Conservation (phyloP, 2,888 invertebrate species). For the Eristalinus aeneus region DNA sequence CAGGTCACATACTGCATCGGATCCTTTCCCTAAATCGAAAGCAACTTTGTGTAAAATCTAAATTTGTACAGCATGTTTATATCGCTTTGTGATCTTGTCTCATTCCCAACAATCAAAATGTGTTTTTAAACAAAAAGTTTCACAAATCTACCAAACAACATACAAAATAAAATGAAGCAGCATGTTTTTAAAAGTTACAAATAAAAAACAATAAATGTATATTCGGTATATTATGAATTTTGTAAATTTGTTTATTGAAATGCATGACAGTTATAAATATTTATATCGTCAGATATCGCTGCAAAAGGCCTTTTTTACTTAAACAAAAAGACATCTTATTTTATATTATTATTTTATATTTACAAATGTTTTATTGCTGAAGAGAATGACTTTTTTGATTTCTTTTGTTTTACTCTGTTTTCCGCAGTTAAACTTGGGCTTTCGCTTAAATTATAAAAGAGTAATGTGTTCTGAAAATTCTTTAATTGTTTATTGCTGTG, state of each 20-base stretch:
- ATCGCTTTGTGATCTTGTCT: not conserved
- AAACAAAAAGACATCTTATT: not conserved
- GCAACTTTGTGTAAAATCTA: not conserved
- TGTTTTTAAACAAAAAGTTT: not conserved
- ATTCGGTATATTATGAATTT: not conserved
- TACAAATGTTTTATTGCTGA: not conserved
- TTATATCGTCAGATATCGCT: slow-evolving; percentile 16
- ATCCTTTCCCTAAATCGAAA: not conserved
- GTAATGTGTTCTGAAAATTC: slow-evolving; percentile 74
- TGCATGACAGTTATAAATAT: slow-evolving; percentile 71
- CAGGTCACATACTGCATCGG: too few relatives aligned
- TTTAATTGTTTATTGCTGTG: slow-evolving; percentile 33
- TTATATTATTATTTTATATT: slow-evolving; percentile 5
- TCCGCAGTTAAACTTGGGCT: slow-evolving; percentile 79
- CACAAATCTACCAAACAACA: not conserved
- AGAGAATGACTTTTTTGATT: slow-evolving; percentile 46
- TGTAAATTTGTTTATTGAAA: slow-evolving; percentile 49
- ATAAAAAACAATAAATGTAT: not conserved
- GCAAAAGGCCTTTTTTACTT: too few relatives aligned
- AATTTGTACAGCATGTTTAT: not conserved
- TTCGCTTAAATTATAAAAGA: slow-evolving; percentile 80
- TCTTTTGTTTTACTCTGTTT: slow-evolving; percentile 50
- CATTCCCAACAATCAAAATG: not conserved
- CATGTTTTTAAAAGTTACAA: not conserved
- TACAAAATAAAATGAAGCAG: not conserved